These are phyloP conservation scores for Rosalia funebris DNA, from an alignment of 2,888 invertebrate species.

Conservation along the genomic window DNA sequence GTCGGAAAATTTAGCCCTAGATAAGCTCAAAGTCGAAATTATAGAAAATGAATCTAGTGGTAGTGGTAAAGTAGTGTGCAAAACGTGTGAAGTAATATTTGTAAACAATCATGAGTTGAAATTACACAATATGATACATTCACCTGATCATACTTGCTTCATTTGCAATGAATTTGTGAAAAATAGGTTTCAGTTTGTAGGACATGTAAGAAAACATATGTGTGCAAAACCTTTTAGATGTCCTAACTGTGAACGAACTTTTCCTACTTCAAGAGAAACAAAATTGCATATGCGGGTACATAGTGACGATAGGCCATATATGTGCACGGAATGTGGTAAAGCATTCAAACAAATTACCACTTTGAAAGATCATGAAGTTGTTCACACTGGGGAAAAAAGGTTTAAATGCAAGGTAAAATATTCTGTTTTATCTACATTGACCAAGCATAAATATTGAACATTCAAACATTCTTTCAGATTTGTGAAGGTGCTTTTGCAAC, in stretches of 20 bases:
- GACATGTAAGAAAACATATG: constrained; percentile 45
- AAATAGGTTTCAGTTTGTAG: constrained; percentile 42
- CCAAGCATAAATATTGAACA: not conserved
- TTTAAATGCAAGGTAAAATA: constrained; percentile 44
- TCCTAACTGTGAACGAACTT: constrained; percentile 37
- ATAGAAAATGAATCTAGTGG: constrained; percentile 27
- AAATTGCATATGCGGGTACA: constrained; percentile 44
- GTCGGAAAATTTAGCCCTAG: constrained; percentile 28
- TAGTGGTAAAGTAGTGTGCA: constrained; percentile 26
- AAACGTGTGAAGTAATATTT: constrained; percentile 37
- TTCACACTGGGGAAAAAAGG: constrained; percentile 44
- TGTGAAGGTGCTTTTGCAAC: constrained; percentile 46
- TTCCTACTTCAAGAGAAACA: constrained; percentile 40
- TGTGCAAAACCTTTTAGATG: constrained; percentile 43
- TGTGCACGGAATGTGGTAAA: constrained; percentile 46
- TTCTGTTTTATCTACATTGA: not conserved
- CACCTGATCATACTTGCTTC: constrained; percentile 40
- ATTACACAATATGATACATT: constrained; percentile 43
- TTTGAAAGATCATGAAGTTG: constrained; percentile 44
- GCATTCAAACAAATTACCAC: constrained; percentile 43
- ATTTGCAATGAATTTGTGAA: constrained; percentile 43
- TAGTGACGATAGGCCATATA: constrained; percentile 44
- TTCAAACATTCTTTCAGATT: constrained; percentile 42
- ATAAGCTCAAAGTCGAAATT: constrained; percentile 35
- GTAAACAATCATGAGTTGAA: constrained; percentile 37